A percentile compares a stretch with the other conserved stretches of the same genome.
Conservation (phyloP, 2,113 vertebrate species). For the Pedionomus torquatus region DNA sequence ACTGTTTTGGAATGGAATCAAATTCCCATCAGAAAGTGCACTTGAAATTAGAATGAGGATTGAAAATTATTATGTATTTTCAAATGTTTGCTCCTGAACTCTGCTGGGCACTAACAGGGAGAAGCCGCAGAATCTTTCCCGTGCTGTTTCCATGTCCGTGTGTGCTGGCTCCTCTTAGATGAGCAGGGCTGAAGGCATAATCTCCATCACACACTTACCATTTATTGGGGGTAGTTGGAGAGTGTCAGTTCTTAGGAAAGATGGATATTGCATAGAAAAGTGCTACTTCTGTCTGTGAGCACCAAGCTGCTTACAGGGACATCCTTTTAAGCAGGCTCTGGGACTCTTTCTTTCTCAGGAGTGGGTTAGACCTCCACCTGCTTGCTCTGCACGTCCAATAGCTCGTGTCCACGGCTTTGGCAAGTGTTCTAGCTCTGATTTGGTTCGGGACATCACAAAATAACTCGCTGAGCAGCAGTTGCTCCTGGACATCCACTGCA, state of each 20-base stretch:
- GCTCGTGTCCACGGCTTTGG: neutral
- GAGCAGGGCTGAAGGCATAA: neutral
- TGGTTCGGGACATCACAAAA: neutral
- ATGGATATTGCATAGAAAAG: neutral
- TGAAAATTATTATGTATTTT: neutral
- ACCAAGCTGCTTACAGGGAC: neutral
- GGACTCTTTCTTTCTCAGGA: no score
- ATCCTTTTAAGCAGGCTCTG: neutral
- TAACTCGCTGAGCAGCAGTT: neutral
- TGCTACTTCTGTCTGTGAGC: neutral
- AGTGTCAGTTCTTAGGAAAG: neutral
- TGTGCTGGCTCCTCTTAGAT: rapidly evolving
- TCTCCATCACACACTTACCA: neutral
- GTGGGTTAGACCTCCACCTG: neutral
- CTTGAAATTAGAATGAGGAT: neutral
- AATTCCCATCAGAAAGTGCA: neutral
- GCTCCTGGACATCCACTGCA: neutral
- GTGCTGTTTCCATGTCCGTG: rapidly evolving
- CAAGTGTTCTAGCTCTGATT: neutral
- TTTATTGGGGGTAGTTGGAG: neutral
- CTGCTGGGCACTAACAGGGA: neutral
- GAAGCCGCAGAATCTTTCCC: neutral
- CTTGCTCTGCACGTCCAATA: rapidly evolving
- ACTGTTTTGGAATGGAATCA: neutral
- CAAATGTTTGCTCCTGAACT: rapidly evolving